Evolutionary conservation across 2,113 vertebrate genomes (phyloP).

Genomic region (Chroicocephalus ridibundus): DNA sequence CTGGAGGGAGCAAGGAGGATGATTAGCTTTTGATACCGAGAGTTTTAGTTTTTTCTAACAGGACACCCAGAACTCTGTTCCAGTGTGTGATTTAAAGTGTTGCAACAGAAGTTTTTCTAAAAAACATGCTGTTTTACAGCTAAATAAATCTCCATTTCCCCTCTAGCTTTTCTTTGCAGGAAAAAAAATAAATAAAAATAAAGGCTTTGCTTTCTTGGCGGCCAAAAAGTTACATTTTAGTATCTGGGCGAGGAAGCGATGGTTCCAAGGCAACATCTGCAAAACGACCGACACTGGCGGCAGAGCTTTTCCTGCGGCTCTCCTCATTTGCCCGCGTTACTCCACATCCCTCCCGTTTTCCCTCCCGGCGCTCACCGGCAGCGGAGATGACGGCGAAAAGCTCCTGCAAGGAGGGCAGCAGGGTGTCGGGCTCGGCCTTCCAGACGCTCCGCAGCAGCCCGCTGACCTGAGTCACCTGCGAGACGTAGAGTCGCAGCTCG

Average conservation of each 20-base stretch:
- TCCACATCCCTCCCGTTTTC: fast-evolving
- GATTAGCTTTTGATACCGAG: fast-evolving
- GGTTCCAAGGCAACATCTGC: fast-evolving
- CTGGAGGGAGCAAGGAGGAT: background rate
- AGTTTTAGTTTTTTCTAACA: background rate
- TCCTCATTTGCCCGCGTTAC: fast-evolving
- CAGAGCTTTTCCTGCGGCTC: fast-evolving
- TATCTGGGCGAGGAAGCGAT: fast-evolving
- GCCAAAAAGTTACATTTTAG: background rate
- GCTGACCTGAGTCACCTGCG: conserved; percentile 92
- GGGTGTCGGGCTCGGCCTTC: conserved; percentile 89
- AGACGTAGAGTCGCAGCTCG: conserved; percentile 90
- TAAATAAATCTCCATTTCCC: background rate
- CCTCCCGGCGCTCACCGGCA: conserved; percentile 77
- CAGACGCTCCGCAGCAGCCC: conserved; percentile 91
- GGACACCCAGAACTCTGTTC: background rate
- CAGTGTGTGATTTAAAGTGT: fast-evolving
- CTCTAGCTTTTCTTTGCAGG: background rate
- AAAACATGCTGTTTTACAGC: fast-evolving
- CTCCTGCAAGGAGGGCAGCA: conserved; percentile 93
- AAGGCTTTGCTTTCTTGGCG: fast-evolving
- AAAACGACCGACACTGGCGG: fast-evolving
- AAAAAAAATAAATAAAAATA: background rate
- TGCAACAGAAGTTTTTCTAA: fast-evolving
- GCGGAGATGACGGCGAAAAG: conserved; percentile 95